These are phyloP conservation scores for Tyria jacobaeae DNA, from an alignment of 2,888 invertebrate genomes.

Conservation along the genomic window DNA sequence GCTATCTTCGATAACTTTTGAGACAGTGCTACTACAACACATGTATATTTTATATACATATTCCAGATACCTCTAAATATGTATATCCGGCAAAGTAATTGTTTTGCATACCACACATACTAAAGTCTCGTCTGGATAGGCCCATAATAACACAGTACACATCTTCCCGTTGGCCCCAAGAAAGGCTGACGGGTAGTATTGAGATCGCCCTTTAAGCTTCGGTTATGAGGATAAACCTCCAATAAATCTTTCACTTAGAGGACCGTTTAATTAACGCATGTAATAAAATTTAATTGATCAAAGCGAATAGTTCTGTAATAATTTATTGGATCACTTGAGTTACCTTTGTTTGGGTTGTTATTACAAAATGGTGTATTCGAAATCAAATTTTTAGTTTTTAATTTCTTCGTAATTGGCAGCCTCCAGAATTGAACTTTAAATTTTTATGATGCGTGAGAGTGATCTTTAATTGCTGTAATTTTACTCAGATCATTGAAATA, in stretches of 20 bases:
- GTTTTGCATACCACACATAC: slow-evolving; percentile 43
- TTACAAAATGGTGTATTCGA: slow-evolving; percentile 12
- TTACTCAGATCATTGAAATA: too few species aligned
- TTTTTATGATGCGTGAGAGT: too few species aligned
- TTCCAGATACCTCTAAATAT: background rate
- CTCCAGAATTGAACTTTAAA: too few species aligned
- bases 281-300: slow-evolving; percentile 85
- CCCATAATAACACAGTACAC: slow-evolving; percentile 60
- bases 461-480: too few species aligned
- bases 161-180: slow-evolving; percentile 54
- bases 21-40: too few species aligned
- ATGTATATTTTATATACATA: background rate
- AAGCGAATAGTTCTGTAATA: slow-evolving; percentile 72
- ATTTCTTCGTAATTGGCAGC: background rate
- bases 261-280: slow-evolving; percentile 80
- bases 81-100: slow-evolving; percentile 27
- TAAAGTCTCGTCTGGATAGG: slow-evolving; percentile 52
- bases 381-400: background rate
- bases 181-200: slow-evolving; percentile 59
- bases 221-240: slow-evolving; percentile 84
- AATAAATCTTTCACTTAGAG: slow-evolving; percentile 84
- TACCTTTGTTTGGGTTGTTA: slow-evolving; percentile 39
- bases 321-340: slow-evolving; percentile 61
- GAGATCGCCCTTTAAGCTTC: slow-evolving; percentile 78
- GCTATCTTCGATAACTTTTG: too few species aligned